Evolutionary conservation across 2,797 vertebrate species (phyloP), one percentile per base, ranked within the genome.

Genomic region (Rhinophrynus dorsalis): DNA sequence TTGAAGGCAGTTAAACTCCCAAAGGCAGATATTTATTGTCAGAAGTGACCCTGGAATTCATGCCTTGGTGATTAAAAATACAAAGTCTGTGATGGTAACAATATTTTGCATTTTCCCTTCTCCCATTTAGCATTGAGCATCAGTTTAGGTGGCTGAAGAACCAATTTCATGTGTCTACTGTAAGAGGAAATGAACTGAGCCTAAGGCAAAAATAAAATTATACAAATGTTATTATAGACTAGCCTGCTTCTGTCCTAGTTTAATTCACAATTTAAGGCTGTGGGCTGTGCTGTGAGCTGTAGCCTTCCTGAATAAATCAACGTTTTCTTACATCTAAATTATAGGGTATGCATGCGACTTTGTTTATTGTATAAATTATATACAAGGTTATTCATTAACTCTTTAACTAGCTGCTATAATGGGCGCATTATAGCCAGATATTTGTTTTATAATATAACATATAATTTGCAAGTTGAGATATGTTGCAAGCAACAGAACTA

Each of bases 321-420:
- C 95, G 96, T 98, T 98, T 98, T 95, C 95, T 97, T 97, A 98
- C 94, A 94, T 97, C 94, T 98, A 97, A 98, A 98, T 97, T 98
- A 98, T 98, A 95, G 83, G 93, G 89, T 92, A 92, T 93, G 91
- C 95, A 93, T 92, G 94, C 96, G 94, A 96, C 95, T 95, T 94
- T 96, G 94, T 96, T 98, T 97, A 97, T 97, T 94, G 92, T 96
- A 96, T 96, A 94, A 95, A 96, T 97, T 97, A 97, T 96, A 94
- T 87, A 93, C 91, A 93, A 94, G 93, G 92, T 91, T 89, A 90
- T 89, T 76, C 91, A 91, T 97, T 96, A 90, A 88, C 87, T 78
- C 79, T 88, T 88, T 81, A 68, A 74, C 51, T 79, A 79, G 78
- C 84, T 89, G 24, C 38, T 30, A 1, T 9, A 50, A 21, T 18